phyloP scores from a whole-genome alignment of 2,888 invertebrate genomes.

The Lycaena phlaeas region DNA sequence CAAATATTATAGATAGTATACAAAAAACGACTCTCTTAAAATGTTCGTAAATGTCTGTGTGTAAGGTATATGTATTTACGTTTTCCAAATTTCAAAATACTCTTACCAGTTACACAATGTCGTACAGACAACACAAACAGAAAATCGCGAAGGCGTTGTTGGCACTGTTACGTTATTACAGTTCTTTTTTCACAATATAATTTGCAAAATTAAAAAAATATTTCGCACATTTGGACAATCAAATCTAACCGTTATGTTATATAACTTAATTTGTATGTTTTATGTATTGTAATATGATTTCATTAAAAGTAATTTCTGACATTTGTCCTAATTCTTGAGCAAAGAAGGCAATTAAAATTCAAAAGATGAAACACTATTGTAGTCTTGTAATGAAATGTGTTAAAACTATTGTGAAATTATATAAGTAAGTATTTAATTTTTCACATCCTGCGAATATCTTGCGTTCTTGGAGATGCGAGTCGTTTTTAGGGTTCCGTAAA shows the following conservation, averaged over 20 bases:
- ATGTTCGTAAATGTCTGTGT: no score
- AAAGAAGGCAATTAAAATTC: background rate
- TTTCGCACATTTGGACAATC: background rate
- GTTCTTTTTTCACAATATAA: background rate
- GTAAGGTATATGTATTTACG: no score
- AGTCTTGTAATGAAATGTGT: no score
- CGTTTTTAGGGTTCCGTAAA: no score
- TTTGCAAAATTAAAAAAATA: slow-evolving; percentile 1
- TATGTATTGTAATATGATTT: slow-evolving; percentile 2
- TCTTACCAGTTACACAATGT: slow-evolving; percentile 1
- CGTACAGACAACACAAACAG: no score
- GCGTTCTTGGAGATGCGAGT: no score
- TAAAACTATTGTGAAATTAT: no score
- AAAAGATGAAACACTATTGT: no score
- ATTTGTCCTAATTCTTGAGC: background rate
- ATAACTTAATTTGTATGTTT: slow-evolving; percentile 2
- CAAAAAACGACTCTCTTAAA: no score
- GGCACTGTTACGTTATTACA: background rate
- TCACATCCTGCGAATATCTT: no score
- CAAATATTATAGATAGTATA: no score
- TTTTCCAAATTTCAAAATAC: slow-evolving; percentile 7
- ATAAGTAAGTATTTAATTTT: no score
- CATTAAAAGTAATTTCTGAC: background rate
- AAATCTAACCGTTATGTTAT: slow-evolving; percentile 5
- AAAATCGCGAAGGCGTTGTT: background rate